phyloP scores from a whole-genome alignment of 1,140 invertebrate species.

The Pachyrhynchus sulphureomaculatus region DNA sequence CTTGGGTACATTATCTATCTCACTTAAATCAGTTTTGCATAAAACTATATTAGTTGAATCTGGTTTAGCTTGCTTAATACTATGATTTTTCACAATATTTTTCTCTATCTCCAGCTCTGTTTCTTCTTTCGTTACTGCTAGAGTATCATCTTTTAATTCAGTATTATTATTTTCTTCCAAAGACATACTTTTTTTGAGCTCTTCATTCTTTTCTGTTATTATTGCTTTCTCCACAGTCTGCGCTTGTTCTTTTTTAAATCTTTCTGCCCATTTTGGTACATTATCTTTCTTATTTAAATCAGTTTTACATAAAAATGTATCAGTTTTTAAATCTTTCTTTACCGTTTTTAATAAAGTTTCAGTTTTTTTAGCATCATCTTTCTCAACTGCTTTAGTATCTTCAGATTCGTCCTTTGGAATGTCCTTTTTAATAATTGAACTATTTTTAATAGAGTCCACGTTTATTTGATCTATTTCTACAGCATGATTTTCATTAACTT shows the following conservation, averaged over 20 bases:
- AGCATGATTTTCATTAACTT: not conserved
- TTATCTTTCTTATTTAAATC: not conserved
- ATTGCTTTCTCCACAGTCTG: not conserved
- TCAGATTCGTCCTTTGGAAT: not conserved
- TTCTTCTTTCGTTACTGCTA: too few relatives aligned
- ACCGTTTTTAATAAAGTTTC: constrained; percentile 1
- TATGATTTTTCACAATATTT: too few relatives aligned
- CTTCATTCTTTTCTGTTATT: not conserved
- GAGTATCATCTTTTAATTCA: too few relatives aligned
- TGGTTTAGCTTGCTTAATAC: too few relatives aligned
- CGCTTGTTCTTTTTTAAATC: not conserved
- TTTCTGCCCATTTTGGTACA: not conserved
- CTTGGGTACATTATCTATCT: not conserved
- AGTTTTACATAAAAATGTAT: constrained; percentile 21
- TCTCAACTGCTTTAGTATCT: not conserved
- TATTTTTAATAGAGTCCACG: too few relatives aligned
- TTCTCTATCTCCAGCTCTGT: too few relatives aligned
- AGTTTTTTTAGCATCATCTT: not conserved
- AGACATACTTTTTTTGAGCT: not conserved
- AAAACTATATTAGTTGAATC: constrained; percentile 24
- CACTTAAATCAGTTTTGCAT: constrained; percentile 6
- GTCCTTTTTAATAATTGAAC: not conserved
- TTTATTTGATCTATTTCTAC: too few relatives aligned
- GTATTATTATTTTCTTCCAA: not conserved
- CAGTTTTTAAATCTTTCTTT: constrained; percentile 10